Percentiles rank a stretch among this genome's conserved stretches.
Conservation (phyloP, 2,888 invertebrate species). For the Empis livida region DNA sequence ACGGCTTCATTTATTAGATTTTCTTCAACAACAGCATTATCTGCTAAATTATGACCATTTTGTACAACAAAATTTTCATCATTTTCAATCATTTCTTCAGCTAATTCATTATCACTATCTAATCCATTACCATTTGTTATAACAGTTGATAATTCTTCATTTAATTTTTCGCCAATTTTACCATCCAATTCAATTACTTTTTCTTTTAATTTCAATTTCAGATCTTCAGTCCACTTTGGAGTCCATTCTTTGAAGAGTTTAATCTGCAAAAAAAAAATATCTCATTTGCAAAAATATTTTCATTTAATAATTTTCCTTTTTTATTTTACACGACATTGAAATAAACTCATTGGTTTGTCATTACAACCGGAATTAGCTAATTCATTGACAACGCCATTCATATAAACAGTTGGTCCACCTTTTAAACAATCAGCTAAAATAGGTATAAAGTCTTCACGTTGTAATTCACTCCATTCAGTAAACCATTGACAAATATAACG, state of each 20-base stretch:
- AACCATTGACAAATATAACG: slow-evolving; percentile 79
- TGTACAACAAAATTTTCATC: slow-evolving; percentile 7
- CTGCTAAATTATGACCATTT: not conserved
- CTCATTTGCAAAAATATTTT: not conserved
- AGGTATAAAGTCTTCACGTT: slow-evolving; percentile 69
- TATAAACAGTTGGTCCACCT: slow-evolving; percentile 47
- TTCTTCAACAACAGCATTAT: slow-evolving; percentile 10
- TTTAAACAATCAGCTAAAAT: slow-evolving; percentile 48
- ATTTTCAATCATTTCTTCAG: slow-evolving; percentile 8
- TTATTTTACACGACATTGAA: slow-evolving; percentile 60
- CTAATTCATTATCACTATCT: not conserved
- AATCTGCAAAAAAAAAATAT: slow-evolving; percentile 39
- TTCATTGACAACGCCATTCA: slow-evolving; percentile 60
- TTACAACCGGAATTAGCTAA: slow-evolving; percentile 52
- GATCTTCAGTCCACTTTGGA: slow-evolving; percentile 60
- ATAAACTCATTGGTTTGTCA: slow-evolving; percentile 68
- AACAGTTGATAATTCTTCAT: slow-evolving; percentile 35
- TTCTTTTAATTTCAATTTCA: slow-evolving; percentile 54
- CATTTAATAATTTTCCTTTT: slow-evolving; percentile 5
- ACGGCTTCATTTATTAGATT: not conserved
- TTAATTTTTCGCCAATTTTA: slow-evolving; percentile 57
- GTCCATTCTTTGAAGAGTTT: slow-evolving; percentile 79
- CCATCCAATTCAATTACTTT: slow-evolving; percentile 59
- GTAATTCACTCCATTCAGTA: slow-evolving; percentile 78
- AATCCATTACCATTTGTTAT: slow-evolving; percentile 20